Evolutionary conservation across 1,140 invertebrate genomes (phyloP).

Genomic region (Colletes latitarsis): DNA sequence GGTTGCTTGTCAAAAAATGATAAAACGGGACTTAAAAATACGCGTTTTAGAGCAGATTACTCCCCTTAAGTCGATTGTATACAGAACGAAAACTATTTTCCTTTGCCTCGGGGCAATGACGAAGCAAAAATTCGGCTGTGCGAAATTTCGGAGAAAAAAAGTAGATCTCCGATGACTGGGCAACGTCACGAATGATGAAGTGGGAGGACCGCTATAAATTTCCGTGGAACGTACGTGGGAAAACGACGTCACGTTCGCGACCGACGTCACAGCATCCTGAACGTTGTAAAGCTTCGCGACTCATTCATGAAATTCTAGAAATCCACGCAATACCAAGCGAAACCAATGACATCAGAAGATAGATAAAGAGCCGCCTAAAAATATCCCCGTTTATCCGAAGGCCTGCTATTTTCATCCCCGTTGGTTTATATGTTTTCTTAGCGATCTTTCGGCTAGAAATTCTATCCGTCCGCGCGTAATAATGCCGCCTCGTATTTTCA

Average conservation of each 20-base stretch:
- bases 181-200: conserved; percentile 15
- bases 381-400: conserved; percentile 21
- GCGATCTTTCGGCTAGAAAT: conserved; percentile 25
- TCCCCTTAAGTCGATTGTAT: too few species aligned
- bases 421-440: conserved; percentile 35
- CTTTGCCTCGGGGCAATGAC: background rate
- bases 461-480: conserved; percentile 22
- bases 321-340: conserved; percentile 18
- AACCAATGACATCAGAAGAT: conserved; percentile 42
- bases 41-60: too few species aligned
- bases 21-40: too few species aligned
- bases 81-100: too few species aligned
- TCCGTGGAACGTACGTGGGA: conserved; percentile 15
- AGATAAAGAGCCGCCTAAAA: conserved; percentile 35
- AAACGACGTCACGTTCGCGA: conserved; percentile 28
- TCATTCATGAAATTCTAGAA: conserved; percentile 43
- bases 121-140: background rate
- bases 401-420: conserved; percentile 4
- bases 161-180: background rate
- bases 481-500: conserved; percentile 16
- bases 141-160: background rate
- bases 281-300: conserved; percentile 12
- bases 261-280: conserved; percentile 18
- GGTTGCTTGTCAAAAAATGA: too few species aligned
- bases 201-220: conserved; percentile 10